Percentiles rank a stretch among this genome's conserved stretches.
Evolutionary conservation across 1,140 invertebrate species (phyloP).

Genomic region (Aphis gossypii): DNA sequence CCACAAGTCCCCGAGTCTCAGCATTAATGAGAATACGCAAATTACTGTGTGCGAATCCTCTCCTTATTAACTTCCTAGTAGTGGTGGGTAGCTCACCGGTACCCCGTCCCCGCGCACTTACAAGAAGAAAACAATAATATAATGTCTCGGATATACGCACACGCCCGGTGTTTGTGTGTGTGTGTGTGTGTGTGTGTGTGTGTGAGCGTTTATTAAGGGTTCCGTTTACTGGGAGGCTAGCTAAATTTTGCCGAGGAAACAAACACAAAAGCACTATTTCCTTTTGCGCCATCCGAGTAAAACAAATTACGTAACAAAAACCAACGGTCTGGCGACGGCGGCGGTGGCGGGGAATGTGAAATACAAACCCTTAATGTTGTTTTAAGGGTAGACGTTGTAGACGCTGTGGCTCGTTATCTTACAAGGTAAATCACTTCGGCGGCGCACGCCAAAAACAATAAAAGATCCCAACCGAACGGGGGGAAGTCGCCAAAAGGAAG

Average conservation of each 20-base stretch:
- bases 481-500: conserved; percentile 31
- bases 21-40: conserved; percentile 55
- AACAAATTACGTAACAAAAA: conserved; percentile 58
- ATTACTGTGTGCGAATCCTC: conserved; percentile 33
- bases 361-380: conserved; percentile 58
- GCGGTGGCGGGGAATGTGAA: conserved; percentile 49
- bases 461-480: not conserved
- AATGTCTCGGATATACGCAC: not conserved
- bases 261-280: conserved; percentile 57
- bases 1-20: conserved; percentile 33
- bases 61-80: not conserved
- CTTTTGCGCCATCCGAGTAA: conserved; percentile 57
- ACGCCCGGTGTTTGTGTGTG: not conserved
- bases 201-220: conserved; percentile 56
- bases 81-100: conserved; percentile 7
- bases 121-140: conserved; percentile 56
- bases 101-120: not conserved
- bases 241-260: conserved; percentile 38
- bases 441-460: conserved; percentile 58
- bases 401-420: conserved; percentile 51
- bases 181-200: not conserved
- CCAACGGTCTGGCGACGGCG: conserved; percentile 36
- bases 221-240: conserved; percentile 41
- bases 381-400: conserved; percentile 49
- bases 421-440: conserved; percentile 58